phyloP scores from a whole-genome alignment of 2,888 invertebrate genomes.

The Nomada hirtipes region DNA sequence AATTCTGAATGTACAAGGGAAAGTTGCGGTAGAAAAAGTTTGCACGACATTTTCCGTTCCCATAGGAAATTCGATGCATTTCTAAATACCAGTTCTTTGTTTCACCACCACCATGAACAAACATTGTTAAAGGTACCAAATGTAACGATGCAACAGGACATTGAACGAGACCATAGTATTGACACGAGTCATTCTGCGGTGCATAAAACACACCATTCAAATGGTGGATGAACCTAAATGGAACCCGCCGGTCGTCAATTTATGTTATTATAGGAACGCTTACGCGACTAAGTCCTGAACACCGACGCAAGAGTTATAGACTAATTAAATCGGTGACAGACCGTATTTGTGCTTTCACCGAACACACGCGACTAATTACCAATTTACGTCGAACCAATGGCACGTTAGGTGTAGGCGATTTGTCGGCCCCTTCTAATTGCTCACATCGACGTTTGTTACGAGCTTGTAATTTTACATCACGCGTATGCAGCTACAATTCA shows the following conservation, averaged over 20 bases:
- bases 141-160: slow-evolving; percentile 13
- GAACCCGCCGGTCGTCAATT: slow-evolving; percentile 52
- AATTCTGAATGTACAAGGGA: no score
- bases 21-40: no score
- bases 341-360: slow-evolving; percentile 76
- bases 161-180: slow-evolving; percentile 19
- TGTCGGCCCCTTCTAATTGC: slow-evolving; percentile 68
- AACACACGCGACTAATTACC: slow-evolving; percentile 72
- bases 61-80: not conserved
- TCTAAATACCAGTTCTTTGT: not conserved
- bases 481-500: slow-evolving; percentile 40
- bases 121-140: not conserved
- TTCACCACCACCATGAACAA: no score
- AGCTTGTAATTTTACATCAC: slow-evolving; percentile 59
- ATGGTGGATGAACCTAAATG: slow-evolving; percentile 41
- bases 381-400: slow-evolving; percentile 70
- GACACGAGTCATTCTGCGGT: slow-evolving; percentile 36
- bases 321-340: slow-evolving; percentile 79
- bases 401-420: slow-evolving; percentile 62
- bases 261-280: slow-evolving; percentile 61
- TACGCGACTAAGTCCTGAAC: slow-evolving; percentile 49
- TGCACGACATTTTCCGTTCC: not conserved
- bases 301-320: slow-evolving; percentile 73
- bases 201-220: slow-evolving; percentile 45
- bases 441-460: slow-evolving; percentile 62